Evolutionary conservation across 1,140 invertebrate species (phyloP), one percentile per base, ranked within the genome.

Genomic region (Mesaphorura yosii): DNA sequence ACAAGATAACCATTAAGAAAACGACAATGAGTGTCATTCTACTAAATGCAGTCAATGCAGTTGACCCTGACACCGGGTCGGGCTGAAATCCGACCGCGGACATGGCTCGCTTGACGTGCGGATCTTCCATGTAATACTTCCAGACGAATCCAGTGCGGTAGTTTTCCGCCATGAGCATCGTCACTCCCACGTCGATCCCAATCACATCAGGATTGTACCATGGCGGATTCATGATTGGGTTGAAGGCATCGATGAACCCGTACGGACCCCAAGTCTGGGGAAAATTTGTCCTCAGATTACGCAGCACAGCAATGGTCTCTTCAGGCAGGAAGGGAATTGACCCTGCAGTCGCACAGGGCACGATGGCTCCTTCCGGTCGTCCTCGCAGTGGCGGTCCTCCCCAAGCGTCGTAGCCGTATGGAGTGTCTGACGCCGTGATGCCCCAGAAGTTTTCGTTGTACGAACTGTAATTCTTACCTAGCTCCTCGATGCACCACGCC

Each of bases 361-460:
- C 60, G 27, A 63, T 58, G 12, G 41, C 52, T 17, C 60, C 60
- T 45, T 63, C 58, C 20, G 51, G 23, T 12, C n/a, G n/a, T n/a
- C n/a, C n/a, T n/a, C n/a, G n/a, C n/a, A n/a, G n/a, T n/a, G n/a
- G 60, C 22, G 60, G 60, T 12, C 53, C 58, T 20, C 60, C 60
- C 54, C 53, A 59, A 5, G 58, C 58, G 20, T 59, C n/a, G 25
- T 62, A 62, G 3, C 60, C 60, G 29, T 57, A 57, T n/a, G 60
- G 55, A 12, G 58, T 63, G 19, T 63, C 60, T 1, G 51, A 54
- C 22, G 60, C 60, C 22, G 60, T 63, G 7, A 63, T 0, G 14
- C 60, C 60, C 60, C 60, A 63, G 22, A 50, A 58, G 22, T 63
- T 52, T 26, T 57, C 58, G 27, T n/a, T 25, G 45, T 63, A 63